phyloP scores from a whole-genome alignment of 2,888 invertebrate genomes.

The Cetonia aurata region DNA sequence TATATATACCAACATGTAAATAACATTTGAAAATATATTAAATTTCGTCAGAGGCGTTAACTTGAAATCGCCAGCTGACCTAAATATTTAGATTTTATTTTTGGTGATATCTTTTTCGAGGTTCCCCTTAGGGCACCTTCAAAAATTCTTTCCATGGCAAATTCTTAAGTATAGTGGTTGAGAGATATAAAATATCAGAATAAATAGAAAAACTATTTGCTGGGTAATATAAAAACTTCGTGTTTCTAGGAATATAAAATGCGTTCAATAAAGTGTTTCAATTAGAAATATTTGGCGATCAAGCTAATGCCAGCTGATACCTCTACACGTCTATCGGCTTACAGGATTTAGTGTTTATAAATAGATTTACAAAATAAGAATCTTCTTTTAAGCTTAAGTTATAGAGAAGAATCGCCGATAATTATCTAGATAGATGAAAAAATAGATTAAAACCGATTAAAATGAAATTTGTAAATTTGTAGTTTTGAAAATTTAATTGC shows the following conservation, averaged over 20 bases:
- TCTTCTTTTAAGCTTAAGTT: no score
- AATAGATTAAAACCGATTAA: no score
- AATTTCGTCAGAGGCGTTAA: slow-evolving; percentile 21
- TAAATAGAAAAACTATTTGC: no score
- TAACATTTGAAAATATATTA: slow-evolving; percentile 2
- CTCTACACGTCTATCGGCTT: no score
- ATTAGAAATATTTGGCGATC: no score
- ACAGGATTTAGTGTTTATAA: neutral
- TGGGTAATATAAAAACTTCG: no score
- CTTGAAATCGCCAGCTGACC: slow-evolving; percentile 21
- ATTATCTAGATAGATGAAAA: no score
- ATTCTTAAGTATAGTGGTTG: no score
- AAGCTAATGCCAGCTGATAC: neutral
- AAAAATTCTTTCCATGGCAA: neutral
- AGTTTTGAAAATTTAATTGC: no score
- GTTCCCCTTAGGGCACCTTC: neutral
- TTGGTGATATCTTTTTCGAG: neutral
- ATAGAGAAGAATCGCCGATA: no score
- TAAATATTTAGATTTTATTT: slow-evolving; percentile 38
- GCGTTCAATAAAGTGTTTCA: neutral
- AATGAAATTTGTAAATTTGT: no score
- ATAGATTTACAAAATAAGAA: neutral
- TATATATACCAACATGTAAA: slow-evolving; percentile 9
- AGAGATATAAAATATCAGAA: no score
- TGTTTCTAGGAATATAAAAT: neutral